A percentile compares a stretch with the other conserved stretches of the same genome.
phyloP scores from a whole-genome alignment of 2,888 invertebrate genomes.

The Lochmaea crataegi region DNA sequence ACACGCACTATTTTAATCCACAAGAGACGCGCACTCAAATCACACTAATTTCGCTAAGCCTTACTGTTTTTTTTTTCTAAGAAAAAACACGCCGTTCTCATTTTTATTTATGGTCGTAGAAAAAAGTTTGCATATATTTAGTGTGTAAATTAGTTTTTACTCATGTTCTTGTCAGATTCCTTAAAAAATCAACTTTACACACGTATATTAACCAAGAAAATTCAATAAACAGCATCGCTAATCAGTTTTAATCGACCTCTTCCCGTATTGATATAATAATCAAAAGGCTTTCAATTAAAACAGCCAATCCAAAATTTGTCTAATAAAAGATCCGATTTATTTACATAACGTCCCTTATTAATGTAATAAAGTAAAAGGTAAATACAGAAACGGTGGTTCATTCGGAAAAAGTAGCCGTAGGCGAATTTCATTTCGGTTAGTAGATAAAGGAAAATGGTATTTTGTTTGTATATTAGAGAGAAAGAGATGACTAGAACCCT shows the following conservation, averaged over 20 bases:
- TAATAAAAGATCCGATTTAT: constrained; percentile 44
- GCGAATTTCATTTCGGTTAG: constrained; percentile 47
- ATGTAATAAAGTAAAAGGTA: constrained; percentile 52
- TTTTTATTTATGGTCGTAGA: too few species aligned
- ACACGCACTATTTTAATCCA: too few species aligned
- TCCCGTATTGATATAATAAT: constrained; percentile 4
- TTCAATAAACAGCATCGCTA: background rate
- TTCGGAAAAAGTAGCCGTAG: constrained; percentile 53
- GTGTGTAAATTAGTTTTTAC: too few species aligned
- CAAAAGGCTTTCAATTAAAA: constrained; percentile 16
- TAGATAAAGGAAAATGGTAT: constrained; percentile 34
- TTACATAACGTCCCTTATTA: constrained; percentile 46
- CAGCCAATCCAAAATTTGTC: constrained; percentile 36
- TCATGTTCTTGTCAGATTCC: too few species aligned
- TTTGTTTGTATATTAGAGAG: constrained; percentile 24
- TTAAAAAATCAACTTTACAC: too few species aligned
- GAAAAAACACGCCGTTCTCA: too few species aligned
- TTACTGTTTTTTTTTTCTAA: too few species aligned
- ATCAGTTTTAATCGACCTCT: background rate
- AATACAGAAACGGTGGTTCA: constrained; percentile 50
- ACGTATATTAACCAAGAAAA: background rate
- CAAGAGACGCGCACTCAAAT: too few species aligned
- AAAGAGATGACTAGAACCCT: constrained; percentile 3
- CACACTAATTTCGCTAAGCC: too few species aligned
- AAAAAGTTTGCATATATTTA: too few species aligned